Evolutionary conservation across 2,797 vertebrate genomes (phyloP).

Genomic region (Melanotaenia pygmaea): DNA sequence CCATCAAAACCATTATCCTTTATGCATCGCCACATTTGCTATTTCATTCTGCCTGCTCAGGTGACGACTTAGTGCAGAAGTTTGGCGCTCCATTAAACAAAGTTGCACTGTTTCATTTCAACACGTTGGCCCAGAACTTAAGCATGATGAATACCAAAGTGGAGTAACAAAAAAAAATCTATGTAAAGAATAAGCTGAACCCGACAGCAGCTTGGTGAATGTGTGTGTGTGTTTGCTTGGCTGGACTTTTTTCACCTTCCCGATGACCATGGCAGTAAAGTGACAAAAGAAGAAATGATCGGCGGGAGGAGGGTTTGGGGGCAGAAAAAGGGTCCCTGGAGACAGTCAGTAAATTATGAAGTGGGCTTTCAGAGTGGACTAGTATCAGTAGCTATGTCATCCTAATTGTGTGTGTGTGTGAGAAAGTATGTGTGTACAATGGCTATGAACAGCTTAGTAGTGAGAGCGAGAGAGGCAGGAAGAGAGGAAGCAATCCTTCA

Average conservation of each 20-base stretch:
- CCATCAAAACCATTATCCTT: constrained; percentile 70
- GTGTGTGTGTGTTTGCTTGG: constrained; percentile 13
- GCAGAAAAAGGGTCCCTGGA: constrained; percentile 64
- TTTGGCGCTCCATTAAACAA: constrained; percentile 69
- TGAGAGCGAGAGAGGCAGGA: constrained; percentile 65
- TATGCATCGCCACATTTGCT: constrained; percentile 73
- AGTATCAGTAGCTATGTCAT: constrained; percentile 73
- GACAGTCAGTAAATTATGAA: constrained; percentile 77
- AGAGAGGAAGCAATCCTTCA: constrained; percentile 82
- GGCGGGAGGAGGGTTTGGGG: constrained; percentile 59
- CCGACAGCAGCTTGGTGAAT: constrained; percentile 34
- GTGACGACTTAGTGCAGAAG: constrained; percentile 54
- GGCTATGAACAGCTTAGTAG: constrained; percentile 68
- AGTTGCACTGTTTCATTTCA: constrained; percentile 65
- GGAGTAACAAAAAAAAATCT: constrained; percentile 18
- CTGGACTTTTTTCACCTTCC: constrained; percentile 48
- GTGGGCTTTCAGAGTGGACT: constrained; percentile 68
- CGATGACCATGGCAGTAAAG: constrained; percentile 74
- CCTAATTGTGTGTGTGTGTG: constrained; percentile 65
- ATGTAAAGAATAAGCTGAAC: constrained; percentile 53
- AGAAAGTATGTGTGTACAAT: constrained; percentile 43
- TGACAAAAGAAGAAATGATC: constrained; percentile 72
- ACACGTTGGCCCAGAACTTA: constrained; percentile 55
- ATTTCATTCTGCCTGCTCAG: constrained; percentile 44
- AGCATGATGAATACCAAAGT: constrained; percentile 57